phyloP scores from a whole-genome alignment of 1,140 invertebrate species.

The Halyomorpha halys region DNA sequence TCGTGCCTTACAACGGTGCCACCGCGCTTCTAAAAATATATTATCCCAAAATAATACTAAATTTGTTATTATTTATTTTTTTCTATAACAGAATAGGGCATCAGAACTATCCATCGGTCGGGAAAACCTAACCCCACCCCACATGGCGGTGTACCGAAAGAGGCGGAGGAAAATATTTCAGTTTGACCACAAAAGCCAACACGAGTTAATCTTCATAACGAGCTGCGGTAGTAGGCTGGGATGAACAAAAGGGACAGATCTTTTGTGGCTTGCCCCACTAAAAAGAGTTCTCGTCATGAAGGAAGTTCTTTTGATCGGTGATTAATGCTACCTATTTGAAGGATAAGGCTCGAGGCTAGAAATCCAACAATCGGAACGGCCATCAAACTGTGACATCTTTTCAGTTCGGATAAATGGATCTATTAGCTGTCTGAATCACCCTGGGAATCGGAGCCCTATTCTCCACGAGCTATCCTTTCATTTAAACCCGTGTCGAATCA shows the following conservation, averaged over 20 bases:
- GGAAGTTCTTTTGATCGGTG: neutral
- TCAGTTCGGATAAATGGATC: constrained; percentile 7
- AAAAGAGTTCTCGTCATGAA: constrained; percentile 15
- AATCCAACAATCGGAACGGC: neutral
- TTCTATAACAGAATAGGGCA: no score
- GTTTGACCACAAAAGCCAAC: constrained; percentile 13
- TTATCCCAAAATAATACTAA: no score
- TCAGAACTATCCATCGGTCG: no score
- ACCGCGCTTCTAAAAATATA: no score
- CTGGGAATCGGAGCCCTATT: no score
- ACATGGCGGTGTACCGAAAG: neutral
- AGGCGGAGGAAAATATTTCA: neutral
- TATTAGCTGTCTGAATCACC: constrained; percentile 5
- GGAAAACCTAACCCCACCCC: no score
- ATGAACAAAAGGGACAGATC: constrained; percentile 7
- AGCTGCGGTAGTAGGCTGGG: neutral
- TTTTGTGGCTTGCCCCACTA: constrained; percentile 8
- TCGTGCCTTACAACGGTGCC: no score
- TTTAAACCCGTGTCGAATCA: no score
- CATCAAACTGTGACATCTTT: constrained; percentile 12
- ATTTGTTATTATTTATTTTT: no score
- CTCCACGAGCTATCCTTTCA: no score
- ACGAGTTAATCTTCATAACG: constrained; percentile 11
- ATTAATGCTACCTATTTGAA: constrained; percentile 13
- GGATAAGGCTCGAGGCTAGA: neutral